Conservation (phyloP, 1,140 invertebrate genomes). For the Homalodisca vitripennis region DNA sequence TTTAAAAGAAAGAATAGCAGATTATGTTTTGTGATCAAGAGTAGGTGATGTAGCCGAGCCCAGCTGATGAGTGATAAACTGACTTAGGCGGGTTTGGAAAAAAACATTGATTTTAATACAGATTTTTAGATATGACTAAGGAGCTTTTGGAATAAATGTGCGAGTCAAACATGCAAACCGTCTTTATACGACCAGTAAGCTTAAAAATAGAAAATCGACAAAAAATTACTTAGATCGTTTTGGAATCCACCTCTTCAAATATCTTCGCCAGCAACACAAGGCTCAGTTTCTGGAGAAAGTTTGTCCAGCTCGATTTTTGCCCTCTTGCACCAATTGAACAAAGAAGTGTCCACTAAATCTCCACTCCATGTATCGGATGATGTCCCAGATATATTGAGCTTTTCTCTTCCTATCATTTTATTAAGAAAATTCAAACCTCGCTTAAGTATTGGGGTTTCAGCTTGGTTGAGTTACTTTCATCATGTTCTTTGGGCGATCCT, state of each 20-base stretch:
- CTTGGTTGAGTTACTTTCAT: no score
- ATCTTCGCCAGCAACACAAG: not conserved
- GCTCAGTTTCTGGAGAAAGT: no score
- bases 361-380: no score
- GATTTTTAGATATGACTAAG: not conserved
- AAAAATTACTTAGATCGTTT: not conserved
- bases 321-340: no score
- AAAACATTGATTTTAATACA: not conserved
- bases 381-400: no score
- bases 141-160: not conserved
- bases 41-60: not conserved
- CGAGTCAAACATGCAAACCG: not conserved
- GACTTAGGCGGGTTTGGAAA: constrained; percentile 2
- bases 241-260: not conserved
- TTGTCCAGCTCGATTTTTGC: no score
- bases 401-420: no score
- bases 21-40: not conserved
- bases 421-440: no score
- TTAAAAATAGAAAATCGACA: not conserved
- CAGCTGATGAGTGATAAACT: not conserved
- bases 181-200: not conserved
- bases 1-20: no score
- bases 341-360: no score
- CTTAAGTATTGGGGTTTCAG: no score
- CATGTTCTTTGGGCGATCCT: no score